phyloP scores from a whole-genome alignment of 2,797 vertebrate species.

The Xerus rutilus region DNA sequence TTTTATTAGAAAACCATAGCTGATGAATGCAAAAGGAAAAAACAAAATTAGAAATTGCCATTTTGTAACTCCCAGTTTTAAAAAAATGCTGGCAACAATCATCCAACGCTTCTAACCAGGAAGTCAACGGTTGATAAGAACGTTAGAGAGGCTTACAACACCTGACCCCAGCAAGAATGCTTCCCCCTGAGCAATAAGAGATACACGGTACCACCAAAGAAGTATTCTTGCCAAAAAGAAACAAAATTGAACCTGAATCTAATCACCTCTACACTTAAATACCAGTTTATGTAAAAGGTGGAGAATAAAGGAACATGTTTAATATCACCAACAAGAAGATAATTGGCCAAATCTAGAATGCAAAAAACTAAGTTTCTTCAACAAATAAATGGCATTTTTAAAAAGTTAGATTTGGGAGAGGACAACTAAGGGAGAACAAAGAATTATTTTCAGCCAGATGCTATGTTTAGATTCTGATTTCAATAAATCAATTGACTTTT shows the following conservation, averaged over 20 bases:
- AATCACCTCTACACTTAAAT: not conserved
- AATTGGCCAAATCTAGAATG: not conserved
- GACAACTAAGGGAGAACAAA: not conserved
- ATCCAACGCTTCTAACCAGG: not conserved
- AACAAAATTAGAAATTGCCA: not conserved
- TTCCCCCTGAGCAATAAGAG: not conserved
- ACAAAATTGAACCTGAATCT: not conserved
- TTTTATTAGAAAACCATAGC: not conserved
- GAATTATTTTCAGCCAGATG: not conserved
- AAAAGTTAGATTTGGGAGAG: not conserved
- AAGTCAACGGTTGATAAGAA: not conserved
- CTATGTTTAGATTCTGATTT: constrained; percentile 29
- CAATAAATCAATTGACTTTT: not conserved
- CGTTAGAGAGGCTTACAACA: not conserved
- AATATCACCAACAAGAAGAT: not conserved
- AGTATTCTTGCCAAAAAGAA: not conserved
- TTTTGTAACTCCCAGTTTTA: not conserved
- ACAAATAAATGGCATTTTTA: not conserved
- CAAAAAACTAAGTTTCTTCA: not conserved
- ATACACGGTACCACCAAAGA: not conserved
- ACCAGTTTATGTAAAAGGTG: not conserved
- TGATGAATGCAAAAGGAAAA: constrained; percentile 4
- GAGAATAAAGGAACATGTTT: not conserved
- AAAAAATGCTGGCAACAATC: not conserved
- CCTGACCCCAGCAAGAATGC: not conserved